Conservation (phyloP, 2,888 invertebrate genomes). For the Leptura quadrifasciata region DNA sequence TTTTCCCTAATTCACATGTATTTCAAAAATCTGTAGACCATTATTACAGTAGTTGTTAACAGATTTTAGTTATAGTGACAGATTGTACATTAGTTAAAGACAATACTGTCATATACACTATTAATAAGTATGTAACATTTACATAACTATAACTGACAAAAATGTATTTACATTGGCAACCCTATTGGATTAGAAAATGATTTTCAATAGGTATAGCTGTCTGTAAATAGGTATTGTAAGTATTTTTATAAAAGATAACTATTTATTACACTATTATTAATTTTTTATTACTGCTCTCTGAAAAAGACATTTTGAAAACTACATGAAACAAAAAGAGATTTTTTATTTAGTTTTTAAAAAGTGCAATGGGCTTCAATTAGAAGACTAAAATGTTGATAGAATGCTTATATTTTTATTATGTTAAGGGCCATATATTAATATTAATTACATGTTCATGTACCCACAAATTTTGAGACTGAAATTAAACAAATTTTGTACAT, state of each 20-base stretch:
- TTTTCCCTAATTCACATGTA: too few relatives aligned
- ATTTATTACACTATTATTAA: background rate
- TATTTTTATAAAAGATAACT: background rate
- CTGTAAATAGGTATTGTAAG: background rate
- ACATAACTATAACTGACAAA: background rate
- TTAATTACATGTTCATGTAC: constrained; percentile 2
- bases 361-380: constrained; percentile 5
- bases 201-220: background rate
- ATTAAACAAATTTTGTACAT: background rate
- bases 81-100: background rate
- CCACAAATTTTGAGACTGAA: constrained; percentile 33
- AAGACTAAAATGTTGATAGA: constrained; percentile 20
- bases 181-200: background rate
- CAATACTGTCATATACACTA: background rate
- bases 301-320: background rate
- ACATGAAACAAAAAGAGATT: background rate
- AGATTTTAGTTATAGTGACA: background rate
- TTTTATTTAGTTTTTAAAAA: constrained; percentile 5
- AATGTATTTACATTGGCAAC: background rate
- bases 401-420: constrained; percentile 2
- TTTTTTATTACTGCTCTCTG: background rate
- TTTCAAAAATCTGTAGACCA: too few relatives aligned
- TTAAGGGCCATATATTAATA: constrained; percentile 7
- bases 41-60: background rate
- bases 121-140: background rate